phyloP scores from a whole-genome alignment of 2,888 invertebrate genomes.

The Andrena trimmerana region DNA sequence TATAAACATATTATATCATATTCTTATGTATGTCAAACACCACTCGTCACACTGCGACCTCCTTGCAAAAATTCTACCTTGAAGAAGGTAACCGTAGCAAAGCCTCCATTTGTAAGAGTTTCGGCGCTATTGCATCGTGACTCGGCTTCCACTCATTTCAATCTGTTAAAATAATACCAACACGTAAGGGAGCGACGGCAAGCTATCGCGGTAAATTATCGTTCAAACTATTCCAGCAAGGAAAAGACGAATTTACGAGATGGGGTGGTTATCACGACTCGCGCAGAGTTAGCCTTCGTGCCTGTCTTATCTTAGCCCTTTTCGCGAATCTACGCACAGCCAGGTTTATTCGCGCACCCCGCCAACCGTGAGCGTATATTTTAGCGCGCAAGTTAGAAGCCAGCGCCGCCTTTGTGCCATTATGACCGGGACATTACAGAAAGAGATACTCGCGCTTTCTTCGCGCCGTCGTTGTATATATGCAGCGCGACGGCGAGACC shows the following conservation, averaged over 20 bases:
- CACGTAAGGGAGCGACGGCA: background rate
- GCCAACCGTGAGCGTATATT: constrained; percentile 27
- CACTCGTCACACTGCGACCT: no score
- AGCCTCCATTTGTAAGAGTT: background rate
- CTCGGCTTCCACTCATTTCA: background rate
- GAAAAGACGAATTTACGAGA: constrained; percentile 10
- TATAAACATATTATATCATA: no score
- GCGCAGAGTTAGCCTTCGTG: constrained; percentile 11
- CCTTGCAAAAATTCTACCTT: no score
- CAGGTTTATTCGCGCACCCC: constrained; percentile 1
- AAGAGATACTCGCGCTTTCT: constrained; percentile 64
- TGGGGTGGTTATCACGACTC: background rate
- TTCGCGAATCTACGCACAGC: constrained; percentile 24
- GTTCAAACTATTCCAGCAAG: background rate
- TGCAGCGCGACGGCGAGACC: constrained; percentile 51
- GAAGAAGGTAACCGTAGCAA: background rate
- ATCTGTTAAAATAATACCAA: constrained; percentile 6
- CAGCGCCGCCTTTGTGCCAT: constrained; percentile 64
- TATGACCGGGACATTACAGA: constrained; percentile 69
- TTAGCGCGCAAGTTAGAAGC: constrained; percentile 43
- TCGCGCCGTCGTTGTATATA: constrained; percentile 36
- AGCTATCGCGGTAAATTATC: background rate
- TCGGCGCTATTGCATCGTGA: background rate
- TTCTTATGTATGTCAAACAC: no score
- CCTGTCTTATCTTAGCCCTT: constrained; percentile 28